A percentile compares a stretch with the other conserved stretches of the same genome.
Evolutionary conservation across 2,888 invertebrate genomes (phyloP).

Genomic region (Polyploca ridens): DNA sequence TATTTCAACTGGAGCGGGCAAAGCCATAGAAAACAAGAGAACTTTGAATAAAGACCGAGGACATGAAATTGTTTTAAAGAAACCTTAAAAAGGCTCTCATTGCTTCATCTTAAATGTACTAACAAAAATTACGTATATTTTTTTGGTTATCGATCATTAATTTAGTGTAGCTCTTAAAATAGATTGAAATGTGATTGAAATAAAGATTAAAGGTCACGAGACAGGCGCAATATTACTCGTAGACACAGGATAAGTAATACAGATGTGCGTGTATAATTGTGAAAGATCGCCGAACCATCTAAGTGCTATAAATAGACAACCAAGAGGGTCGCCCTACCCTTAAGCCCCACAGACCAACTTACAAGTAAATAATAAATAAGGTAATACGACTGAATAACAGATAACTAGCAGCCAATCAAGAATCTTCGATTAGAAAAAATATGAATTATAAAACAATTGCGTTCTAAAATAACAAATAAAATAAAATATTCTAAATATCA

Average conservation of each 20-base stretch:
- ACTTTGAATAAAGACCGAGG: too few species aligned
- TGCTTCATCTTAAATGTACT: too few species aligned
- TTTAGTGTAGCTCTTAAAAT: constrained; percentile 13
- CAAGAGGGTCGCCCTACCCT: background rate
- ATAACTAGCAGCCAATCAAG: background rate
- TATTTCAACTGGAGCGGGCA: too few species aligned
- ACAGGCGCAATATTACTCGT: constrained; percentile 41
- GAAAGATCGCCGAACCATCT: background rate
- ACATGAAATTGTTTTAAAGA: too few species aligned
- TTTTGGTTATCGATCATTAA: background rate
- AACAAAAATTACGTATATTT: too few species aligned
- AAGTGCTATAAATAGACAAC: constrained; percentile 12
- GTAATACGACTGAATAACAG: background rate
- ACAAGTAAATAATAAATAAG: constrained; percentile 13
- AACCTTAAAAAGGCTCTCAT: too few species aligned
- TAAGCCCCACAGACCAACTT: background rate
- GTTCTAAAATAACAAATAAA: constrained; percentile 26
- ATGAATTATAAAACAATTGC: background rate
- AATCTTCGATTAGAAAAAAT: constrained; percentile 11
- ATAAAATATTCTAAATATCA: background rate
- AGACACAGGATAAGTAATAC: constrained; percentile 24
- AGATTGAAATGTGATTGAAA: constrained; percentile 19
- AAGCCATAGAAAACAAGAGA: too few species aligned
- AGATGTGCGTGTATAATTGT: constrained; percentile 3
- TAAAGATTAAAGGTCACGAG: constrained; percentile 43